phyloP scores from a whole-genome alignment of 2,888 invertebrate species.

The Drosophila imparisetae region DNA sequence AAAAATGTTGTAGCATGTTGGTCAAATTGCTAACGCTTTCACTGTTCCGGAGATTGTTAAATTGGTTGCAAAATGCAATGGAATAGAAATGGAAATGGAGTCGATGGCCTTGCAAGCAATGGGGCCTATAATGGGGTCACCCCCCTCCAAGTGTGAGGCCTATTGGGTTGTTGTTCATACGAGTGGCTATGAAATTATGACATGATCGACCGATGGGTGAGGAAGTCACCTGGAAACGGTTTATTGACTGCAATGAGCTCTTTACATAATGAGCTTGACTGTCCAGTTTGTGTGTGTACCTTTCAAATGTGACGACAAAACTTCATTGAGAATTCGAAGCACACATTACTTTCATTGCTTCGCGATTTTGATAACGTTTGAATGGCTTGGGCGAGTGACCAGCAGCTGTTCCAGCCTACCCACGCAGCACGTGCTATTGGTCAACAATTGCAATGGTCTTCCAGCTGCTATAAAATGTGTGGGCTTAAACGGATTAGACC shows the following conservation, averaged over 20 bases:
- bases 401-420: conserved; percentile 11
- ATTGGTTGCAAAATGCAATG: conserved; percentile 51
- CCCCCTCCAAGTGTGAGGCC: conserved; percentile 15
- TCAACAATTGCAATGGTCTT: conserved; percentile 45
- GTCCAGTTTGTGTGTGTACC: conserved; percentile 20
- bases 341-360: conserved; percentile 69
- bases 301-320: conserved; percentile 63
- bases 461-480: conserved; percentile 77
- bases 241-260: conserved; percentile 63
- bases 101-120: conserved; percentile 53
- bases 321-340: conserved; percentile 58
- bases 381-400: conserved; percentile 38
- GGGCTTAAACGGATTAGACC: conserved; percentile 44
- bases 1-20: conserved; percentile 49
- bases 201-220: conserved; percentile 48
- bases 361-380: conserved; percentile 71
- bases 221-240: conserved; percentile 55
- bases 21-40: conserved; percentile 57
- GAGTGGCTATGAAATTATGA: conserved; percentile 69
- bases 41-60: conserved; percentile 52
- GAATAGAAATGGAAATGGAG: conserved; percentile 7
- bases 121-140: conserved; percentile 30
- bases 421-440: conserved; percentile 57
- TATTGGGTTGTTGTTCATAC: conserved; percentile 40
- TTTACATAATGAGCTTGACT: conserved; percentile 70